These are phyloP conservation scores for Myotis findleyi DNA, from an alignment of 2,797 vertebrate genomes.

Conservation along the genomic window DNA sequence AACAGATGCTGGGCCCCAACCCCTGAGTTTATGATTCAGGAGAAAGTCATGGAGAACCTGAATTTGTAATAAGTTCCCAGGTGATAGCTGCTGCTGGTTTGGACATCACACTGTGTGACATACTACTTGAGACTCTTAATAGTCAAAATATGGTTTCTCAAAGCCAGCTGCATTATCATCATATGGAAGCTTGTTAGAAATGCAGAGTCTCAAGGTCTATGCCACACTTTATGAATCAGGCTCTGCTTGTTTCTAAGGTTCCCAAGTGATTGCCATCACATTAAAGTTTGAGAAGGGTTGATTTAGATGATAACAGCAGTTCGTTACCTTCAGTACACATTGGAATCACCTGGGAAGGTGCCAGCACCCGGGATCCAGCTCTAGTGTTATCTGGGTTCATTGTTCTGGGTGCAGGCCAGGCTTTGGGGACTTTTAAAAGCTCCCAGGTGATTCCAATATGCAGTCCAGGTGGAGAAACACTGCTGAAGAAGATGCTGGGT, in stretches of 20 bases:
- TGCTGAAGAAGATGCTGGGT: background rate
- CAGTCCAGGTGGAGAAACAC: background rate
- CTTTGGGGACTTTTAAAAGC: background rate
- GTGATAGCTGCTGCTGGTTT: background rate
- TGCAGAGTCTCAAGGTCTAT: background rate
- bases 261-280: background rate
- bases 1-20: too few relatives aligned
- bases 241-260: background rate
- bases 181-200: background rate
- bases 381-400: background rate
- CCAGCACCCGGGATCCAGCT: background rate
- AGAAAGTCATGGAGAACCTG: background rate
- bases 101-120: background rate
- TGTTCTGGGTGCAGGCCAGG: background rate
- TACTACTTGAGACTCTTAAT: background rate
- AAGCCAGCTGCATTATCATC: background rate
- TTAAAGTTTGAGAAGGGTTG: background rate
- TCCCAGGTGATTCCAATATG: background rate
- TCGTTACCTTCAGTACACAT: background rate
- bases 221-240: background rate
- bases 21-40: background rate
- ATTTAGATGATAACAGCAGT: background rate
- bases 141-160: background rate
- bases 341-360: background rate
- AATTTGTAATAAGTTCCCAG: slow-evolving; percentile 17